A percentile compares a stretch with the other conserved stretches of the same genome.
Evolutionary conservation across 2,113 vertebrate species (phyloP).

Genomic region (Sylvilagus bachmani): DNA sequence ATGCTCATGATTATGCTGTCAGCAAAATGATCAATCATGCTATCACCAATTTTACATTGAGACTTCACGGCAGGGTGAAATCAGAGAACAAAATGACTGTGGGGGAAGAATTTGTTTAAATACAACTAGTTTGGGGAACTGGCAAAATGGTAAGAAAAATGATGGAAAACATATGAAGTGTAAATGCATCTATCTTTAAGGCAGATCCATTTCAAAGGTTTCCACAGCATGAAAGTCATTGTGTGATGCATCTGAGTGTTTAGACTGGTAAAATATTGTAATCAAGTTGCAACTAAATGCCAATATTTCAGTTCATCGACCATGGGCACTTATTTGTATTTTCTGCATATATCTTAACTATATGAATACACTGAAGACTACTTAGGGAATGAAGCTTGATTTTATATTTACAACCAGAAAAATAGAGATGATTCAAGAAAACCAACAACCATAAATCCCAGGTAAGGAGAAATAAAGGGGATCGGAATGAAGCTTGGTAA

Average conservation of each 20-base stretch:
- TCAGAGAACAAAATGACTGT: conserved; percentile 70
- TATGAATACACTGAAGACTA: conserved; percentile 75
- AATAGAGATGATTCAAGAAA: conserved; percentile 69
- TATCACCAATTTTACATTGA: conserved; percentile 64
- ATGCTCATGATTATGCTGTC: conserved; percentile 56
- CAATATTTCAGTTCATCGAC: conserved; percentile 82
- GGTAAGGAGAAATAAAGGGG: conserved; percentile 61
- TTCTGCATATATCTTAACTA: conserved; percentile 75
- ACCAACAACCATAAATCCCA: conserved; percentile 33
- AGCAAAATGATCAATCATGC: conserved; percentile 74
- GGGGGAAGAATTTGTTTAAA: conserved; percentile 73
- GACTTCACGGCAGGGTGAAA: conserved; percentile 58
- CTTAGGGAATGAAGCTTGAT: conserved; percentile 78
- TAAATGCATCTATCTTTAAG: conserved; percentile 78
- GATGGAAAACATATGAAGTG: conserved; percentile 79
- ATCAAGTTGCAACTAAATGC: conserved; percentile 79
- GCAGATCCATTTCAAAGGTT: conserved; percentile 80
- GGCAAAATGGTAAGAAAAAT: conserved; percentile 69
- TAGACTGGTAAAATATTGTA: conserved; percentile 73
- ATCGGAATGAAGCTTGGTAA: neutral
- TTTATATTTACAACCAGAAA: conserved; percentile 79
- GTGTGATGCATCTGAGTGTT: conserved; percentile 69
- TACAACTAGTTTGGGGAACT: conserved; percentile 57
- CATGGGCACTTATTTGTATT: conserved; percentile 76
- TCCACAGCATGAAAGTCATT: conserved; percentile 78